Conservation (phyloP, 2,888 invertebrate genomes). For the Folsomia manolachei region DNA sequence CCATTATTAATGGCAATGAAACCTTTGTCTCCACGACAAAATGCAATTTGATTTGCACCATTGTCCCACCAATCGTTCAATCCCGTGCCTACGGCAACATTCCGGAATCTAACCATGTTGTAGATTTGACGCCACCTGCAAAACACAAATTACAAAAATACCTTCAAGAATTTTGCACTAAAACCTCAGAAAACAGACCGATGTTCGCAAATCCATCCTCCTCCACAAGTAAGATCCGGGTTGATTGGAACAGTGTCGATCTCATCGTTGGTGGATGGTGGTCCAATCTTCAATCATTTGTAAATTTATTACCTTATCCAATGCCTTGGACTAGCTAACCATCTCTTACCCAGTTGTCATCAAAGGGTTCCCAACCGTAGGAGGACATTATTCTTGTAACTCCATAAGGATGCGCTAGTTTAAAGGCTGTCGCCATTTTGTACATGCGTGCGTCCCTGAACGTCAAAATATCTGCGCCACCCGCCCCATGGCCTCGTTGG, state of each 20-base stretch:
- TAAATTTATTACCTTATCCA: too few relatives aligned
- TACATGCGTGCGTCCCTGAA: constrained; percentile 41
- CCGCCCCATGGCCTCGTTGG: constrained; percentile 60
- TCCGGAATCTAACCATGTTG: constrained; percentile 75
- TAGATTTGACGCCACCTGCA: too few relatives aligned
- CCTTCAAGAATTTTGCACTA: too few relatives aligned
- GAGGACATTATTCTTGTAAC: constrained; percentile 69
- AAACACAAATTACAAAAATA: too few relatives aligned
- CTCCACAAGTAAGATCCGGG: constrained; percentile 52
- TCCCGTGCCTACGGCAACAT: constrained; percentile 62
- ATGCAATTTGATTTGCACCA: constrained; percentile 73
- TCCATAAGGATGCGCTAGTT: constrained; percentile 81
- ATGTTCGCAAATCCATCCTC: constrained; percentile 56
- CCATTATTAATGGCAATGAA: constrained; percentile 65
- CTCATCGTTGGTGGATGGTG: constrained; percentile 51
- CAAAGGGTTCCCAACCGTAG: constrained; percentile 59
- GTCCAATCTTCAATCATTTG: constrained; percentile 31
- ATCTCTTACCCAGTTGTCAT: constrained; percentile 22
- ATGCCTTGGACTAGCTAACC: too few relatives aligned
- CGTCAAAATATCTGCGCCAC: constrained; percentile 45
- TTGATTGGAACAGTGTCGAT: constrained; percentile 55
- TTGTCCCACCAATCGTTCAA: constrained; percentile 76
- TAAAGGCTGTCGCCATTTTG: constrained; percentile 73
- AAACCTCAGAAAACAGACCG: too few relatives aligned
- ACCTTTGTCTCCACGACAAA: constrained; percentile 59